Base-by-base conservation (phyloP, 2,888 invertebrate species). In the Pardosa pseudoannulata region DNA sequence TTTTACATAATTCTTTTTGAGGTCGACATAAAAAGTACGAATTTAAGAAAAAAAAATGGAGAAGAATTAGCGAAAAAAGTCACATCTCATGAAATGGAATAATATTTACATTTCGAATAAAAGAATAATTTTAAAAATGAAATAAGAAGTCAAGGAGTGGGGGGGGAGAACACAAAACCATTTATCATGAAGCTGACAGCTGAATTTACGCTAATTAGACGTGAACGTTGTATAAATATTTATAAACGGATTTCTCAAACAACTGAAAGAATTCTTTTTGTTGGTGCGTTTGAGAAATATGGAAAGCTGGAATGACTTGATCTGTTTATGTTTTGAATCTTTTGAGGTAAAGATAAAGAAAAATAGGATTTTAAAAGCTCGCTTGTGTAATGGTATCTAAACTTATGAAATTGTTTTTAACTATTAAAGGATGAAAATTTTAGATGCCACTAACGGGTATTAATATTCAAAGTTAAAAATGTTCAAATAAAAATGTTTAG, bases 141-240 rank as follows among this genome's bases (percentile, higher is more conserved):
- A 56, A 56, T 3, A 23, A 56, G 56, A 46, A 11, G 41, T 2
- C 13, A 16, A n/a, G n/a, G n/a, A n/a, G n/a, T n/a, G n/a, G 56
- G 5, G 11, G 3, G 23, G 23, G 56, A 23, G 23, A 5, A 23
- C 23, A 23, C 11, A 56, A 56, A 56, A 56, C 23, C 56, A 56
- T 56, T 56, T 56, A 56, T 56, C 56, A 56, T 56, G 23, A 5
- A 23, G 56, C 56, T 56, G 56, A 56, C 56, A 56, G 56, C 23
- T 23, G 56, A 23, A 56, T 19, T 23, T 56, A 2, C 23, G 56
- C 56, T 56, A 56, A 56, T 56, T 56, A 23, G 56, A 56, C 3
- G 3, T 56, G 56, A 23, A 23, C 56, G 56, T 19, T 23, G 5
- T 56, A 56, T 56, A 56, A 56, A 56, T 56, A 56, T 56, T 56